phyloP scores from a whole-genome alignment of 2,888 invertebrate genomes.

The Pyrocoelia pectoralis region DNA sequence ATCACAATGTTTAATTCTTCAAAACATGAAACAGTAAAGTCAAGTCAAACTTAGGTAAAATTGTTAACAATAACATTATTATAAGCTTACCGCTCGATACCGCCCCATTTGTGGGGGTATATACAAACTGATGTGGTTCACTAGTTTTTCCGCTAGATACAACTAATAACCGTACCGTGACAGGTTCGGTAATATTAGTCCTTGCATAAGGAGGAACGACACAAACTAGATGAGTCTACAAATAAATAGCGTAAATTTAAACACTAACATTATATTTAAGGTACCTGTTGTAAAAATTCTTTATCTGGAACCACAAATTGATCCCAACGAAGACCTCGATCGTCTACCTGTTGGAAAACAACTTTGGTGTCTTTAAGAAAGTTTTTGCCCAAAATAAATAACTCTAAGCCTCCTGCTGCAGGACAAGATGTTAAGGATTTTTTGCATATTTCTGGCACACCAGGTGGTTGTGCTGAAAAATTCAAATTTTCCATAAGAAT shows the following conservation, averaged over 20 bases:
- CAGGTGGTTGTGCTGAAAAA: slow-evolving; percentile 84
- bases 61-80: slow-evolving; percentile 39
- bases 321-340: slow-evolving; percentile 75
- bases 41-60: slow-evolving; percentile 48
- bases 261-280: background rate
- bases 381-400: slow-evolving; percentile 91
- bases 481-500: background rate
- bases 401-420: slow-evolving; percentile 80
- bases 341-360: slow-evolving; percentile 71
- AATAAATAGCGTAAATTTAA: slow-evolving; percentile 36
- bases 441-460: slow-evolving; percentile 90
- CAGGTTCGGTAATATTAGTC: slow-evolving; percentile 73
- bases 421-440: slow-evolving; percentile 85
- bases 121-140: slow-evolving; percentile 85
- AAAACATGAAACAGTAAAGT: slow-evolving; percentile 49
- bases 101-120: slow-evolving; percentile 69
- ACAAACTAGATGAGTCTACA: slow-evolving; percentile 87
- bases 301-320: slow-evolving; percentile 86
- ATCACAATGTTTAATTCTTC: no score
- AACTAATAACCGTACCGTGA: slow-evolving; percentile 79
- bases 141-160: slow-evolving; percentile 87
- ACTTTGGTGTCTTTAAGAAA: slow-evolving; percentile 90
- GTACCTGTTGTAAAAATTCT: slow-evolving; percentile 86
- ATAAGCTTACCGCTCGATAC: slow-evolving; percentile 58
- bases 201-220: slow-evolving; percentile 81